Evolutionary conservation across 2,113 vertebrate genomes (phyloP).

Genomic region (Phrynosoma blainvillii): DNA sequence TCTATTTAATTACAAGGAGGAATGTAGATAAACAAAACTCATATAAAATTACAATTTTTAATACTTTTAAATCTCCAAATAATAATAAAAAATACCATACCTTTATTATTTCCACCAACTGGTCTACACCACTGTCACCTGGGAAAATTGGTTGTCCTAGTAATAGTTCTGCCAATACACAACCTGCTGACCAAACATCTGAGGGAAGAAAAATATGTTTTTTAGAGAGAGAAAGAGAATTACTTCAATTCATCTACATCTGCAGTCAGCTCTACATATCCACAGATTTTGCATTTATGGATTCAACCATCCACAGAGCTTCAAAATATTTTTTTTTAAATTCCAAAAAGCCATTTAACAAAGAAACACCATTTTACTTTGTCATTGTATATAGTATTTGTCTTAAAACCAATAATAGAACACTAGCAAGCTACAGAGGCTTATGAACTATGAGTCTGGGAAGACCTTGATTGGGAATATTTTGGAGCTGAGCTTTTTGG

Average conservation of each 20-base stretch:
- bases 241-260: background rate
- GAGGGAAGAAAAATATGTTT: slow-evolving; percentile 22
- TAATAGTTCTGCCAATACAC: slow-evolving; percentile 96
- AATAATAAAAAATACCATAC: slow-evolving; percentile 71
- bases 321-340: no score
- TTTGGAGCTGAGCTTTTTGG: no score
- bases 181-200: slow-evolving; percentile 99
- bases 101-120: slow-evolving; percentile 99
- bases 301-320: no score
- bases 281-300: background rate
- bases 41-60: background rate
- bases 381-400: background rate
- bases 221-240: slow-evolving; percentile 20
- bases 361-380: no score
- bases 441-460: no score
- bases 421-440: background rate
- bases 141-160: slow-evolving; percentile 99
- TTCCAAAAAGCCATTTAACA: no score
- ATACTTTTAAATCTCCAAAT: background rate
- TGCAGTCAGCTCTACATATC: background rate
- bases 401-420: background rate
- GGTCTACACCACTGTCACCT: slow-evolving; percentile 98
- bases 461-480: no score
- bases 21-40: background rate
- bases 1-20: background rate